Conservation (phyloP, 2,888 invertebrate genomes). For the Blastobasis adustella region DNA sequence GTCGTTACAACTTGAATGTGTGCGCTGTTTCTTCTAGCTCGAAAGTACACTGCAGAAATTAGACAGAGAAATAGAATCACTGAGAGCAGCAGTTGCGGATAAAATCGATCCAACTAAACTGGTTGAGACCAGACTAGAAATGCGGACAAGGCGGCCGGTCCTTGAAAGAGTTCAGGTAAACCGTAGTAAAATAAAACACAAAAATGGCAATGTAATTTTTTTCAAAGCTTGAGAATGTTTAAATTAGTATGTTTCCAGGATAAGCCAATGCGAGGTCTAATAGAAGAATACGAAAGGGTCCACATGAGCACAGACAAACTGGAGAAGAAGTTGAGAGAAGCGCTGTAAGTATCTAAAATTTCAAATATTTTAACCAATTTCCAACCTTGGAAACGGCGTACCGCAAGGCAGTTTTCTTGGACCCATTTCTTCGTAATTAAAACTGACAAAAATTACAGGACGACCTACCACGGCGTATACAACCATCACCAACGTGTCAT, state of each 20-base stretch:
- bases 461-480: conserved; percentile 77
- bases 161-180: conserved; percentile 76
- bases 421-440: not conserved
- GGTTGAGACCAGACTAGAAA: conserved; percentile 91
- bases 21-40: too few species aligned
- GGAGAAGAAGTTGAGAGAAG: conserved; percentile 79
- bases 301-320: conserved; percentile 79
- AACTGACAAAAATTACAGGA: conserved; percentile 38
- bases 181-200: not conserved
- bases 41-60: conserved; percentile 86
- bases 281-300: conserved; percentile 82
- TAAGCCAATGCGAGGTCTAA: conserved; percentile 81
- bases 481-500: conserved; percentile 72
- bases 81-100: conserved; percentile 83
- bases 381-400: not conserved
- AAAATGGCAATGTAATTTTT: not conserved
- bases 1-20: too few species aligned
- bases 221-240: not conserved
- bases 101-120: conserved; percentile 88
- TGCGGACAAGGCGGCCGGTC: conserved; percentile 84
- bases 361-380: not conserved
- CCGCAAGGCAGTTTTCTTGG: not conserved
- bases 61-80: conserved; percentile 82
- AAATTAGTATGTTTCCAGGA: conserved; percentile 65
- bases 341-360: conserved; percentile 69